Percentiles rank a stretch among this genome's conserved stretches.
phyloP scores from a whole-genome alignment of 1,140 invertebrate genomes.

The Lepeophtheirus salmonis region DNA sequence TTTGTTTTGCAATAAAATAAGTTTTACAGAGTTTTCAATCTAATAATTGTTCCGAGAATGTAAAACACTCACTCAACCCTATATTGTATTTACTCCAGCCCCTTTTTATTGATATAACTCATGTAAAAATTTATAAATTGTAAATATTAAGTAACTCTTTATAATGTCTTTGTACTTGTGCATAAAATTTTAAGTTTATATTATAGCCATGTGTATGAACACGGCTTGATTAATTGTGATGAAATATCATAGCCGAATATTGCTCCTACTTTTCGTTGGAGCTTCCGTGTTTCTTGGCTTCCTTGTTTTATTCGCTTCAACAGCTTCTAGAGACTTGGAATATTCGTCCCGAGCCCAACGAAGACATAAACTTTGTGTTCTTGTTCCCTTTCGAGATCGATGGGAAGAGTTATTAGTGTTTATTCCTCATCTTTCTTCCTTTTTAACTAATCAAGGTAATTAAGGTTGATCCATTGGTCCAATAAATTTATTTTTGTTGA shows the following conservation, averaged over 20 bases:
- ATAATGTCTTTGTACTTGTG: no score
- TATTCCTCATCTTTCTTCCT: conserved; percentile 69
- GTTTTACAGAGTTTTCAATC: no score
- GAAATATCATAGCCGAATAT: not conserved
- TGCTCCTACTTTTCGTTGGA: not conserved
- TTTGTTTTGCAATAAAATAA: no score
- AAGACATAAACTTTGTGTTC: conserved; percentile 45
- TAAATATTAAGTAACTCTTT: no score
- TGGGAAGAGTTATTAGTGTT: conserved; percentile 86
- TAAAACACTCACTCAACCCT: no score
- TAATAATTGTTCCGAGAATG: no score
- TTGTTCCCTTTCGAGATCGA: conserved; percentile 81
- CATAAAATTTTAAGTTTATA: no score
- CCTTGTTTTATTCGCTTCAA: not conserved
- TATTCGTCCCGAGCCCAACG: not conserved
- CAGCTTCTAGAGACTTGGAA: not conserved
- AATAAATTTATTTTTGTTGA: not conserved
- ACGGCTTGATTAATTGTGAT: not conserved
- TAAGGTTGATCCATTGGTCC: not conserved
- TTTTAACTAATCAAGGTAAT: conserved; percentile 49
- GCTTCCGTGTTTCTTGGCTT: not conserved
- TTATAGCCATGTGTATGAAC: no score
- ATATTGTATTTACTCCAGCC: no score
- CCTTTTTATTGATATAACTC: no score
- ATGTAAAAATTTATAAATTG: no score